These are phyloP conservation scores for Chelonus insularis DNA, from an alignment of 1,140 invertebrate species.

Conservation along the genomic window DNA sequence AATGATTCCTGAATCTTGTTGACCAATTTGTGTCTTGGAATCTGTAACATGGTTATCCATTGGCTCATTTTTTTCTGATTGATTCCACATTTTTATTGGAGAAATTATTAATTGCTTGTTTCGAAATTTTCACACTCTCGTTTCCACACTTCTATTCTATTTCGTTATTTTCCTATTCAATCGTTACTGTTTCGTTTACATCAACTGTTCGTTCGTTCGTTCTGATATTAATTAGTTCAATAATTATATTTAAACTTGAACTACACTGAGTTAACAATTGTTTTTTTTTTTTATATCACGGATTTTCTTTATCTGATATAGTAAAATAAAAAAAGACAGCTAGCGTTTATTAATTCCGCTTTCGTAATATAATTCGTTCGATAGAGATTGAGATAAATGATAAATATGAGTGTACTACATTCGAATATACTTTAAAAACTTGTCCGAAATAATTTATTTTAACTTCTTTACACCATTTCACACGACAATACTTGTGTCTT, in stretches of 20 bases:
- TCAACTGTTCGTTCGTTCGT: conserved; percentile 1
- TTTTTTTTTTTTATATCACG: no score
- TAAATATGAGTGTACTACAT: no score
- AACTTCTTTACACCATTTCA: not conserved
- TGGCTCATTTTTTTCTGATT: conserved; percentile 1
- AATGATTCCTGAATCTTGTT: conserved; percentile 32
- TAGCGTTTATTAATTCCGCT: no score
- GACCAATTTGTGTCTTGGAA: not conserved
- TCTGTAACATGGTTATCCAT: conserved; percentile 10
- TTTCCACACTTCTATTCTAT: not conserved
- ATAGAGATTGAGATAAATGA: no score
- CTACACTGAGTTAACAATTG: no score
- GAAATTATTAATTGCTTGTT: no score
- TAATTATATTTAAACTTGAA: not conserved
- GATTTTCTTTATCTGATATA: no score
- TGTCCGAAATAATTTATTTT: no score
- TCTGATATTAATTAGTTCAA: no score
- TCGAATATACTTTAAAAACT: no score
- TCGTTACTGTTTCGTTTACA: not conserved
- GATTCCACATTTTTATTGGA: conserved; percentile 11
- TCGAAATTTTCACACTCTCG: not conserved
- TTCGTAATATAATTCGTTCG: no score
- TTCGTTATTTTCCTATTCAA: not conserved
- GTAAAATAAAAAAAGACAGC: no score
- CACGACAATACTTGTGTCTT: not conserved